phyloP scores from a whole-genome alignment of 2,888 invertebrate genomes.

The Syritta pipiens region DNA sequence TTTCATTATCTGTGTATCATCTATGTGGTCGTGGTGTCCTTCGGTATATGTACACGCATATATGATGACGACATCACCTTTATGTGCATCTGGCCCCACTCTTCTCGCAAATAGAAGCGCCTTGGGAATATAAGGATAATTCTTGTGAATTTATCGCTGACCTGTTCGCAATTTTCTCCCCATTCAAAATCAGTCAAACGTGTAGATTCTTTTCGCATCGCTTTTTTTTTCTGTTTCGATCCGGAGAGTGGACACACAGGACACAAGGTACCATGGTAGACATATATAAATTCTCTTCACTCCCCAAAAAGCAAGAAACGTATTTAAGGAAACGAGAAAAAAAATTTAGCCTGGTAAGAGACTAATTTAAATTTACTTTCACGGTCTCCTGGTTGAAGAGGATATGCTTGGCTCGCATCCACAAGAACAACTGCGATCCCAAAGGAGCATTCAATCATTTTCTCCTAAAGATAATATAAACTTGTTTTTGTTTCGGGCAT shows the following conservation, averaged over 20 bases:
- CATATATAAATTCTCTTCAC: no score
- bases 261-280: no score
- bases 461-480: constrained; percentile 59
- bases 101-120: constrained; percentile 49
- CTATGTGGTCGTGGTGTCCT: constrained; percentile 7
- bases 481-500: constrained; percentile 38
- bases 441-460: constrained; percentile 65
- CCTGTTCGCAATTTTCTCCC: constrained; percentile 63
- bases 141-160: constrained; percentile 66
- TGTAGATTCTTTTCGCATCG: constrained; percentile 17
- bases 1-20: constrained; percentile 49
- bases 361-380: constrained; percentile 68
- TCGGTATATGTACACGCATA: neutral
- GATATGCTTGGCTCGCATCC: constrained; percentile 10
- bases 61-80: constrained; percentile 48
- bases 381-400: constrained; percentile 31
- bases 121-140: constrained; percentile 53
- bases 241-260: neutral
- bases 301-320: no score
- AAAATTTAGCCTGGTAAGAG: constrained; percentile 17
- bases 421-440: constrained; percentile 39
- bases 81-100: constrained; percentile 55
- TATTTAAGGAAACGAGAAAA: constrained; percentile 17
- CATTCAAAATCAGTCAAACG: constrained; percentile 65
- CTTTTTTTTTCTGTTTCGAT: neutral